phyloP scores from a whole-genome alignment of 2,113 vertebrate genomes.

The Cricetomys ansorgei region DNA sequence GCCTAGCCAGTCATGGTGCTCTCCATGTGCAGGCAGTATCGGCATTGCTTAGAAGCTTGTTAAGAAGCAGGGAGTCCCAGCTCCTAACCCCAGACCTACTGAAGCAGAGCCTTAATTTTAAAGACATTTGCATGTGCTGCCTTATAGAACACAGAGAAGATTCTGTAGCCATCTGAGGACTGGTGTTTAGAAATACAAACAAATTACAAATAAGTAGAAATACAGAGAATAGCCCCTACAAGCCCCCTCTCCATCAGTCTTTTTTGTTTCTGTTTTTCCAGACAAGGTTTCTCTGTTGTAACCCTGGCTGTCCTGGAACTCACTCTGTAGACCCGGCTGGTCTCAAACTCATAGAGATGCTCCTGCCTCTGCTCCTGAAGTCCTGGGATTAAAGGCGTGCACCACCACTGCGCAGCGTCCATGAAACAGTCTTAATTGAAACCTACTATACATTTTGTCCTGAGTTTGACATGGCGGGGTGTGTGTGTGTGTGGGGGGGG shows the following conservation, averaged over 20 bases:
- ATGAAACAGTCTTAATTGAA: neutral
- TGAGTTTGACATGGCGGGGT: neutral
- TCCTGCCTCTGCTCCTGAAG: no score
- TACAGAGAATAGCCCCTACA: neutral
- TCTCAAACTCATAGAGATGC: no score
- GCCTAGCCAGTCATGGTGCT: neutral
- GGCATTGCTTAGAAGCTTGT: neutral
- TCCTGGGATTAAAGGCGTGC: no score
- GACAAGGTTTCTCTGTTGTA: no score
- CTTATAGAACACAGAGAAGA: neutral
- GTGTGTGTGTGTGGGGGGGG: no score
- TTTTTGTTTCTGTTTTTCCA: no score
- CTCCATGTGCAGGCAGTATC: neutral
- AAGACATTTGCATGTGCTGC: neutral
- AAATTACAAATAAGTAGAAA: neutral
- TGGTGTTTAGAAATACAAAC: neutral
- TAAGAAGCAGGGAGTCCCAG: neutral
- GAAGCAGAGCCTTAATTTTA: neutral
- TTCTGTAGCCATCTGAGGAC: neutral
- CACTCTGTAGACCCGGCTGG: no score
- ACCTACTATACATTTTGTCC: neutral
- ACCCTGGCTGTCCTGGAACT: no score
- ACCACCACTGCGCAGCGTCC: no score
- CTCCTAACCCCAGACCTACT: neutral
- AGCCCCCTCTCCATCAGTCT: neutral